Percentiles rank a stretch among this genome's conserved stretches.
Conservation (phyloP, 2,113 vertebrate genomes). For the Pionites leucogaster region DNA sequence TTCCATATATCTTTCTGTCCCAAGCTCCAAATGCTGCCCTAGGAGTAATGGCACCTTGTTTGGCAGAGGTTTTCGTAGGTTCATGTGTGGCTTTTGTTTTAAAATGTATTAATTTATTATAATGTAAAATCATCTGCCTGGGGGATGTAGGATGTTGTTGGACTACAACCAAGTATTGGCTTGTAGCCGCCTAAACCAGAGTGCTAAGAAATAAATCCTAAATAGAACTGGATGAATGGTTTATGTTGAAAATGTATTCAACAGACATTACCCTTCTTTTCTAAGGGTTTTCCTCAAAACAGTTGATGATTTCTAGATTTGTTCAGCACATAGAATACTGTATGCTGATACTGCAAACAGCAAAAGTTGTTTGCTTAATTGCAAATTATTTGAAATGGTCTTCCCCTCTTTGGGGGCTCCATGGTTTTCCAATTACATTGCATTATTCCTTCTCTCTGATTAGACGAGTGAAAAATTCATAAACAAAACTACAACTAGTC, state of each 20-base stretch:
- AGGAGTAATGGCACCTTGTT: neutral
- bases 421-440: neutral
- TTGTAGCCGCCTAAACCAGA: constrained; percentile 58
- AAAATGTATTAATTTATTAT: constrained; percentile 50
- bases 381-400: neutral
- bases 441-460: neutral
- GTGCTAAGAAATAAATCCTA: constrained; percentile 58
- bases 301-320: neutral
- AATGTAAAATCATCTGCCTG: constrained; percentile 53
- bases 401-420: neutral
- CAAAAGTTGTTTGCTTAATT: neutral
- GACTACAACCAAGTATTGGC: constrained; percentile 54
- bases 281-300: constrained; percentile 3
- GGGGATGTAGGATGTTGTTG: constrained; percentile 57
- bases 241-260: constrained; percentile 11
- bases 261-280: neutral
- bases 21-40: neutral
- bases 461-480: neutral
- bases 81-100: neutral
- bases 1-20: neutral
- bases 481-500: neutral
- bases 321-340: neutral
- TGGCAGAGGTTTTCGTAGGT: neutral
- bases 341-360: neutral
- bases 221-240: constrained; percentile 2